Evolutionary conservation across 2,888 invertebrate species (phyloP).

Genomic region (Abrostola tripartita): DNA sequence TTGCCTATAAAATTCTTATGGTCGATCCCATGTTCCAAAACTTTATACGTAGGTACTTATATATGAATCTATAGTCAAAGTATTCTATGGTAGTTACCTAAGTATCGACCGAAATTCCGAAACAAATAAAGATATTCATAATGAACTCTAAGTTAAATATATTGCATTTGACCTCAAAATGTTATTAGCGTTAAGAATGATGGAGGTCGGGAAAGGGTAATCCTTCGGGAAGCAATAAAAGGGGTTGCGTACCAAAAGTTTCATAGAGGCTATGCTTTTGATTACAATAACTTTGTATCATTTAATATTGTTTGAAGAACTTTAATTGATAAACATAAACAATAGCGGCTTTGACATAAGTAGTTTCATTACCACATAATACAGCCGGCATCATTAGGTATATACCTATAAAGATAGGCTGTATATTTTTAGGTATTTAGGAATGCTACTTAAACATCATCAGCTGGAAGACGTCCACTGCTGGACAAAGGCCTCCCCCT

Average conservation of each 20-base stretch:
- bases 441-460: too few relatives aligned
- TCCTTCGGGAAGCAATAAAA: constrained; percentile 62
- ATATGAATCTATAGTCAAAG: too few relatives aligned
- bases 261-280: constrained; percentile 40
- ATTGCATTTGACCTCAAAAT: constrained; percentile 61
- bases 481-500: too few relatives aligned
- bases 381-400: too few relatives aligned
- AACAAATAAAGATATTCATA: constrained; percentile 57
- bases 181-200: constrained; percentile 64
- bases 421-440: too few relatives aligned
- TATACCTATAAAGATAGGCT: too few relatives aligned
- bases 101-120: constrained; percentile 12
- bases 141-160: constrained; percentile 59
- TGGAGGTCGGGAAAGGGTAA: constrained; percentile 63
- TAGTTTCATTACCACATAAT: too few relatives aligned
- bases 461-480: too few relatives aligned
- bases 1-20: too few relatives aligned
- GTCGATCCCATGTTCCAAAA: too few relatives aligned
- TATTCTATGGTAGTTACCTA: constrained; percentile 28
- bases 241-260: constrained; percentile 51
- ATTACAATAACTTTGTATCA: constrained; percentile 56
- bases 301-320: constrained; percentile 44
- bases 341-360: background rate
- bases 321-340: constrained; percentile 33
- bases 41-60: too few relatives aligned